Conservation (phyloP, 2,888 invertebrate species). For the Drosophila setosimentum region DNA sequence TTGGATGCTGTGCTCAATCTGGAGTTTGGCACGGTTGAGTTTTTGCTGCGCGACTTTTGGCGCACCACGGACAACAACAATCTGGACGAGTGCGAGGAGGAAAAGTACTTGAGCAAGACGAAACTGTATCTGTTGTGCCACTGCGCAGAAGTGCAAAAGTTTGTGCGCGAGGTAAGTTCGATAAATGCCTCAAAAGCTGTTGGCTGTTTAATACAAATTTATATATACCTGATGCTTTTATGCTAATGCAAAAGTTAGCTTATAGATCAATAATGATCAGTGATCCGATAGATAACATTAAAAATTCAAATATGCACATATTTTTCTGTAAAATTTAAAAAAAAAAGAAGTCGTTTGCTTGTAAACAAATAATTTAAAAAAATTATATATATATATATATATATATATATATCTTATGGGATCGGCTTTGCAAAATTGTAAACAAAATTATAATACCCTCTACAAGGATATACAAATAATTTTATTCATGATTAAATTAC, state of each 20-base stretch:
- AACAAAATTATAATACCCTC: neutral
- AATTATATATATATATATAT: too few species aligned
- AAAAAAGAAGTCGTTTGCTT: too few species aligned
- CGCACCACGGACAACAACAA: conserved; percentile 91
- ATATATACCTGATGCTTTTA: neutral
- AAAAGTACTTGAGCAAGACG: conserved; percentile 91
- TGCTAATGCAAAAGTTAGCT: neutral
- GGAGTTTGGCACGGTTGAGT: conserved; percentile 95
- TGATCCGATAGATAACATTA: too few species aligned
- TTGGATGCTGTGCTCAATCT: conserved; percentile 95
- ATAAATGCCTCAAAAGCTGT: neutral
- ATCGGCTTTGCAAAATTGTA: too few species aligned
- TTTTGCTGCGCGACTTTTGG: conserved; percentile 97
- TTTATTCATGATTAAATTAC: neutral
- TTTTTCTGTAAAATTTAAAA: too few species aligned
- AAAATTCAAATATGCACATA: too few species aligned
- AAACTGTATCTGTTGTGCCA: conserved; percentile 84
- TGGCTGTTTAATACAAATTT: neutral
- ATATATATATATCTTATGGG: too few species aligned
- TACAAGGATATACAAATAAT: neutral
- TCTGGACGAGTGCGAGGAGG: conserved; percentile 91
- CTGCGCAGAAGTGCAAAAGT: conserved; percentile 83
- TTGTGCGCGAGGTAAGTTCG: conserved; percentile 81
- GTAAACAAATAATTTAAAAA: too few species aligned
- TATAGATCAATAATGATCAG: too few species aligned